These are phyloP conservation scores for Acipenser ruthenus DNA, from an alignment of 2,797 vertebrate genomes.

Conservation along the genomic window DNA sequence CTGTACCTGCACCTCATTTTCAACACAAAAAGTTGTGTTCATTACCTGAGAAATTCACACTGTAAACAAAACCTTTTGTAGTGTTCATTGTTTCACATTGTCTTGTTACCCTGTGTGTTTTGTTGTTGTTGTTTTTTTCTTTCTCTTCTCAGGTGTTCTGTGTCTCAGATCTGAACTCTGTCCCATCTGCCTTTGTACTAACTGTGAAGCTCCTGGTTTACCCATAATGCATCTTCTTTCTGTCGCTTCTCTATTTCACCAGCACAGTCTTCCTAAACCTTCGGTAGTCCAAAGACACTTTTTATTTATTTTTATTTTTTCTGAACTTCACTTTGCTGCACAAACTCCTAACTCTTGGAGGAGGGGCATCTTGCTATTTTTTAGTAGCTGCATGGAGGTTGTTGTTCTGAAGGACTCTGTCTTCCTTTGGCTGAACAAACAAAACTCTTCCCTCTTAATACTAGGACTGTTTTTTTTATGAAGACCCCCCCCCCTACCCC, in stretches of 20 bases:
- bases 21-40: constrained; percentile 7
- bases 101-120: constrained; percentile 76
- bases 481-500: constrained; percentile 15
- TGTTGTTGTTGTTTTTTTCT: constrained; percentile 51
- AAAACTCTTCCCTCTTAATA: constrained; percentile 2
- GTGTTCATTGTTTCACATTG: constrained; percentile 63
- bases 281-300: constrained; percentile 41
- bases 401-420: constrained; percentile 42
- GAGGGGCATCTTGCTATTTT: constrained; percentile 27
- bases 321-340: constrained; percentile 46
- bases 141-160: constrained; percentile 92
- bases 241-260: constrained; percentile 64
- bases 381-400: constrained; percentile 55
- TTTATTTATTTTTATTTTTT: constrained; percentile 49
- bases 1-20: background rate
- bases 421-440: constrained; percentile 42
- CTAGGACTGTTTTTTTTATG: constrained; percentile 4
- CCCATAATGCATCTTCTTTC: constrained; percentile 67
- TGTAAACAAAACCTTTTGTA: constrained; percentile 18
- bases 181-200: constrained; percentile 86
- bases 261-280: constrained; percentile 51
- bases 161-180: constrained; percentile 76
- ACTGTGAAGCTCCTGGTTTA: constrained; percentile 74
- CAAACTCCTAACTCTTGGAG: constrained; percentile 51
- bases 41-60: constrained; percentile 3